A percentile compares a stretch with the other conserved stretches of the same genome.
Evolutionary conservation across 2,888 invertebrate species (phyloP).

Genomic region (Marasmarcha lunaedactyla): DNA sequence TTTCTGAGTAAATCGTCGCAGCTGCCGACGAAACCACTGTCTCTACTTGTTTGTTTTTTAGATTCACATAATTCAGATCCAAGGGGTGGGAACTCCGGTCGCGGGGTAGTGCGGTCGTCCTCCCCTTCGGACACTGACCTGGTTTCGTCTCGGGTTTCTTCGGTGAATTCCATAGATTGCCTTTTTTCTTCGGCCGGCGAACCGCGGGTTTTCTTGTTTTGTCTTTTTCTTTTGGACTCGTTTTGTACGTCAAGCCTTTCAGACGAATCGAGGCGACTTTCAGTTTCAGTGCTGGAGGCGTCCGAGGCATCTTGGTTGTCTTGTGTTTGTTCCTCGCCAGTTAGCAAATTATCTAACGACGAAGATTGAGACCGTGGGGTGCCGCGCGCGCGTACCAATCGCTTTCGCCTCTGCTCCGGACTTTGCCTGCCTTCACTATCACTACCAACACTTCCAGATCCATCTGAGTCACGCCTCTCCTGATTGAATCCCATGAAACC

Average conservation of each 20-base stretch:
- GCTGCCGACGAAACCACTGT: slow-evolving; percentile 90
- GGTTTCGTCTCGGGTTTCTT: slow-evolving; percentile 70
- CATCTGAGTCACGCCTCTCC: slow-evolving; percentile 82
- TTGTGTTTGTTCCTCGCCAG: slow-evolving; percentile 70
- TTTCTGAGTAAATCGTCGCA: slow-evolving; percentile 86
- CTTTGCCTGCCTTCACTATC: slow-evolving; percentile 91
- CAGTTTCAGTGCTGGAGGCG: slow-evolving; percentile 81
- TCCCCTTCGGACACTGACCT: slow-evolving; percentile 74
- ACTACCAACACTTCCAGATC: slow-evolving; percentile 89
- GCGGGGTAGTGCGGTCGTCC: slow-evolving; percentile 76
- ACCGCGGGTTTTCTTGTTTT: slow-evolving; percentile 75
- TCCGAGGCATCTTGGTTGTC: slow-evolving; percentile 74
- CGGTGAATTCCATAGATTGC: slow-evolving; percentile 73
- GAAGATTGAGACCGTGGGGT: slow-evolving; percentile 86
- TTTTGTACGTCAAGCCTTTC: slow-evolving; percentile 81
- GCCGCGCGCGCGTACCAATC: slow-evolving; percentile 83
- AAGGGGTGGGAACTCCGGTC: slow-evolving; percentile 73
- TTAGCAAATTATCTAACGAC: slow-evolving; percentile 81
- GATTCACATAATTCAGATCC: slow-evolving; percentile 72
- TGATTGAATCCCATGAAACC: slow-evolving; percentile 87
- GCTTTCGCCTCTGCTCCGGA: slow-evolving; percentile 86
- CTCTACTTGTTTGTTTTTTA: slow-evolving; percentile 85
- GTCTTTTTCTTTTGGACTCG: slow-evolving; percentile 87
- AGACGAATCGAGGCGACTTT: slow-evolving; percentile 75
- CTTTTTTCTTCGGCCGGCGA: slow-evolving; percentile 74